Percentiles rank a stretch among this genome's conserved stretches.
Conservation (phyloP, 2,888 invertebrate genomes). For the Podotricha telesiphe region DNA sequence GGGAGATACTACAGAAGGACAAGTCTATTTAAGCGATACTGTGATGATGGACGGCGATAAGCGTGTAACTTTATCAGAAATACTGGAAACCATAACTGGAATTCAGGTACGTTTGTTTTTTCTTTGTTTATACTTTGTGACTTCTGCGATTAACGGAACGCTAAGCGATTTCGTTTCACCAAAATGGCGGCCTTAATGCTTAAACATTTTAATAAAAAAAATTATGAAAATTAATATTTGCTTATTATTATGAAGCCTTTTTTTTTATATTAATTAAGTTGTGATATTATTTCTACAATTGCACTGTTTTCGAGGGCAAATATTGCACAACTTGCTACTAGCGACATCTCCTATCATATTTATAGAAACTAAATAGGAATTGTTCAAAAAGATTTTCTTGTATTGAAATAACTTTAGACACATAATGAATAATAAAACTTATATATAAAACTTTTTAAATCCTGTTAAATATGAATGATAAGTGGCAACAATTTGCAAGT, state of each 20-base stretch:
- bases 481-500: neutral
- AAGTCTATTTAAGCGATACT: slow-evolving; percentile 73
- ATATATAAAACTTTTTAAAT: neutral
- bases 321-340: neutral
- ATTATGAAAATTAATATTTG: neutral
- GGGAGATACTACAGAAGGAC: slow-evolving; percentile 76
- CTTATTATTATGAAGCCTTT: neutral
- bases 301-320: neutral
- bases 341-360: slow-evolving; percentile 4
- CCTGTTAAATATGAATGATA: neutral
- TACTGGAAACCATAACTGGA: slow-evolving; percentile 72
- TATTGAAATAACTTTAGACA: neutral
- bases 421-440: too few relatives aligned
- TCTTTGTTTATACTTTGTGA: slow-evolving; percentile 45
- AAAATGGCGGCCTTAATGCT: slow-evolving; percentile 60
- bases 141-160: slow-evolving; percentile 78
- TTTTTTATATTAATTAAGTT: neutral
- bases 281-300: neutral
- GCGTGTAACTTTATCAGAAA: slow-evolving; percentile 70
- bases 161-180: slow-evolving; percentile 56
- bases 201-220: neutral
- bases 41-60: slow-evolving; percentile 76
- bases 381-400: neutral
- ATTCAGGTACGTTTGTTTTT: slow-evolving; percentile 58
- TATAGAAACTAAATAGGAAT: neutral